These are phyloP conservation scores for Amphipoea lucens DNA, from an alignment of 2,888 invertebrate genomes.

Conservation along the genomic window DNA sequence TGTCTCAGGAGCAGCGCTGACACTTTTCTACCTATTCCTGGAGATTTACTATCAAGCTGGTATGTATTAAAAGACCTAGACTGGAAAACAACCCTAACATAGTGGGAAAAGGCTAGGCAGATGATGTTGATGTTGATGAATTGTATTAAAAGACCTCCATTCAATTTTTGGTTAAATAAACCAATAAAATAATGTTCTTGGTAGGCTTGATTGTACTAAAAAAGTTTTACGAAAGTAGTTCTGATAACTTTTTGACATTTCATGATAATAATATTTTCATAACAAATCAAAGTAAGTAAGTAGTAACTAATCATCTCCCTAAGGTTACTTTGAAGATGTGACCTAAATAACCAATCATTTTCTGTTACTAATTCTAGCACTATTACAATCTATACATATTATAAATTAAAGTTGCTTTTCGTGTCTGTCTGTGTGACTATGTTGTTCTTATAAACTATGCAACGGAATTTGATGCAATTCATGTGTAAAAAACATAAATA, in stretches of 20 bases:
- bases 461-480: not conserved
- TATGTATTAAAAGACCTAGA: constrained; percentile 66
- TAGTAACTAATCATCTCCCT: not conserved
- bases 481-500: not conserved
- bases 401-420: not conserved
- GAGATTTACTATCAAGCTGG: constrained; percentile 85
- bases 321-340: not conserved
- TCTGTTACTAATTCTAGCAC: not conserved
- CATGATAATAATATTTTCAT: not conserved
- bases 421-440: not conserved
- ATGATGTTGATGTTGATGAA: not conserved
- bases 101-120: not conserved
- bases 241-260: constrained; percentile 42
- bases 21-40: constrained; percentile 86
- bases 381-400: not conserved
- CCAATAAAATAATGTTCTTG: not conserved
- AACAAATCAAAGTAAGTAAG: not conserved
- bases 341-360: not conserved
- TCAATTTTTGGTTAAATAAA: not conserved
- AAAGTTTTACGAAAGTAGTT: not conserved
- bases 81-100: not conserved
- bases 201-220: not conserved
- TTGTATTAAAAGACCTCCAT: no score
- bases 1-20: constrained; percentile 84
- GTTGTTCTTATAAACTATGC: not conserved